These are phyloP conservation scores for Oreohelix idahoensis DNA, from an alignment of 1,140 invertebrate genomes.

Conservation along the genomic window DNA sequence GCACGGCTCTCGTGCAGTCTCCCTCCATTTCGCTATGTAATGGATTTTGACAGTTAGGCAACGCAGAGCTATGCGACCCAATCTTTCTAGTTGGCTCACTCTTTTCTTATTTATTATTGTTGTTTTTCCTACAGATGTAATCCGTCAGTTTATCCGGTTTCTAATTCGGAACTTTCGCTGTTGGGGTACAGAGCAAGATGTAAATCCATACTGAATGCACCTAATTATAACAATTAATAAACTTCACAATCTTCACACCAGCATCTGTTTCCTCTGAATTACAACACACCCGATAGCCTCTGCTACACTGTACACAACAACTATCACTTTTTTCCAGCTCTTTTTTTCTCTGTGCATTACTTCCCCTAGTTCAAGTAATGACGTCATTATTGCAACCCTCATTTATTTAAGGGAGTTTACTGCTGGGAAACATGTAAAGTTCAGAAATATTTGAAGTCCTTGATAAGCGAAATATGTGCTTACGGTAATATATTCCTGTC, in stretches of 20 bases:
- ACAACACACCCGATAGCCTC: too few relatives aligned
- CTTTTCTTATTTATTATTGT: background rate
- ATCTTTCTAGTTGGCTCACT: background rate
- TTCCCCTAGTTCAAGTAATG: too few relatives aligned
- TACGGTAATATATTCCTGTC: too few relatives aligned
- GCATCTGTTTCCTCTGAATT: background rate
- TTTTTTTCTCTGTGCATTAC: too few relatives aligned
- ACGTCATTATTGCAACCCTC: too few relatives aligned
- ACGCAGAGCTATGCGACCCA: background rate
- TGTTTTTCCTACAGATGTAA: background rate
- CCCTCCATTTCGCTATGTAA: slow-evolving; percentile 44
- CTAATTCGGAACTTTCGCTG: background rate
- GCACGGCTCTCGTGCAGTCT: slow-evolving; percentile 57
- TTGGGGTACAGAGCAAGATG: background rate
- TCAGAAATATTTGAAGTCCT: too few relatives aligned
- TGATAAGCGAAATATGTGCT: too few relatives aligned
- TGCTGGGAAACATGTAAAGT: too few relatives aligned
- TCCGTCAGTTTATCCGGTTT: background rate
- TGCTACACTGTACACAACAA: too few relatives aligned
- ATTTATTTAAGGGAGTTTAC: background rate
- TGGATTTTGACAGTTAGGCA: background rate
- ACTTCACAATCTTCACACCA: background rate
- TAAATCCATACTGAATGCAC: slow-evolving; percentile 8
- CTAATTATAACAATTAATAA: background rate
- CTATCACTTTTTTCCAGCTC: too few relatives aligned